Evolutionary conservation across 2,797 vertebrate species (phyloP), one percentile per base, ranked within the genome.

Genomic region (Dryobates pubescens): DNA sequence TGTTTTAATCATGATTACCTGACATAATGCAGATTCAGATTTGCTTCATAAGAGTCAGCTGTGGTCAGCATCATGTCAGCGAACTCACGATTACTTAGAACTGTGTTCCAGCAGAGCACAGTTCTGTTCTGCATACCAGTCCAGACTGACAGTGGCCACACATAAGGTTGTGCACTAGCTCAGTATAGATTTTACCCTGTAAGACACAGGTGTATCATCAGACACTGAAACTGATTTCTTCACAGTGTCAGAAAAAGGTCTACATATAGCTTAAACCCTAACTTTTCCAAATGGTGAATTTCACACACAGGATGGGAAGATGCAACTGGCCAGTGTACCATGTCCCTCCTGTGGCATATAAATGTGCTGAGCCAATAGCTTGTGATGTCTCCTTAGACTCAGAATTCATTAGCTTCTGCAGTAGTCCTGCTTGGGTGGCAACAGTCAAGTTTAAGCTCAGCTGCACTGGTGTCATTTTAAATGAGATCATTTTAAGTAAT

Each of bases 1-100:
- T 54, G n/a, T 54, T 91, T 90, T 84, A 84, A 73, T 82, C 32
- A 3, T 24, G 64, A 68, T 84, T 82, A 91, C 83, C 81, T 95
- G 93, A 86, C 90, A 68, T 68, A 41, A 82, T 34, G 41, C 45
- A 87, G 58, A 80, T 16, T 71, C 82, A 63, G 47, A 18, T 89
- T 80, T 90, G 72, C 73, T 65, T 90, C 45, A 41, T 27, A 56
- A 41, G 43, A 84, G 72, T 92, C 84, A 79, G 81, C 65, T 61
- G 38, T 82, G 54, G 61, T 67, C 86, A 93, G 86, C 69, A 82
- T 53, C 29, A 18, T 59, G 47, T 68, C 90, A 85, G 69, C 51
- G 53, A 47, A 24, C 82, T 91, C 17, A 13, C 24, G 22, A 24
- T 47, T 65, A 22, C 71, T 88, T 84, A 9, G 41, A 69, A 62